phyloP scores from a whole-genome alignment of 2,888 invertebrate genomes.

The Hermaeophaga mercurialis region DNA sequence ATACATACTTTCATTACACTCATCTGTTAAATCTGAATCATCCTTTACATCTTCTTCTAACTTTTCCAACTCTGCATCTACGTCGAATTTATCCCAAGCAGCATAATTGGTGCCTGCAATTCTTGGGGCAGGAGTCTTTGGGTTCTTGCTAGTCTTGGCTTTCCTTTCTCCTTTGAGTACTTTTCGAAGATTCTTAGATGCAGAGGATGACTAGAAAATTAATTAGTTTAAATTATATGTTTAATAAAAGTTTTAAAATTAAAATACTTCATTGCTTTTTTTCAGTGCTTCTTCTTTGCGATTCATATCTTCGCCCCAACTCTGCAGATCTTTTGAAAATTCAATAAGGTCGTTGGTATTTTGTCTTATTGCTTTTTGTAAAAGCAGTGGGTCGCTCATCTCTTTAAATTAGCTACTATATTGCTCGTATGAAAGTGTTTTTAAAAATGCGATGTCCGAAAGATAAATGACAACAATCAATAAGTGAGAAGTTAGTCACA shows the following conservation, averaged over 20 bases:
- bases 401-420: not conserved
- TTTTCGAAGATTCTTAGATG: slow-evolving; percentile 19
- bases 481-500: slow-evolving; percentile 3
- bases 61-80: slow-evolving; percentile 69
- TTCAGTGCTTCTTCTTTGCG: slow-evolving; percentile 62
- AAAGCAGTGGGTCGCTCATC: slow-evolving; percentile 62
- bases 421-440: not conserved
- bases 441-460: slow-evolving; percentile 1
- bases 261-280: slow-evolving; percentile 22
- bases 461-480: not conserved
- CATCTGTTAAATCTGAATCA: slow-evolving; percentile 59
- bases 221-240: not conserved
- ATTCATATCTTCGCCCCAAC: slow-evolving; percentile 76
- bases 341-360: slow-evolving; percentile 73
- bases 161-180: slow-evolving; percentile 17
- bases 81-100: slow-evolving; percentile 82
- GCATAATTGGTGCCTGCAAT: slow-evolving; percentile 63
- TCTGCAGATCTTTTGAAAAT: slow-evolving; percentile 73
- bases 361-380: slow-evolving; percentile 74
- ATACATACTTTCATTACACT: slow-evolving; percentile 61
- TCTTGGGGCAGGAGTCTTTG: slow-evolving; percentile 28
- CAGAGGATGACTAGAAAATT: slow-evolving; percentile 16
- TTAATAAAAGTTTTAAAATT: not conserved
- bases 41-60: slow-evolving; percentile 64
- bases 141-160: slow-evolving; percentile 18